phyloP scores from a whole-genome alignment of 1,140 invertebrate genomes.

The Sycophaga agraensis region DNA sequence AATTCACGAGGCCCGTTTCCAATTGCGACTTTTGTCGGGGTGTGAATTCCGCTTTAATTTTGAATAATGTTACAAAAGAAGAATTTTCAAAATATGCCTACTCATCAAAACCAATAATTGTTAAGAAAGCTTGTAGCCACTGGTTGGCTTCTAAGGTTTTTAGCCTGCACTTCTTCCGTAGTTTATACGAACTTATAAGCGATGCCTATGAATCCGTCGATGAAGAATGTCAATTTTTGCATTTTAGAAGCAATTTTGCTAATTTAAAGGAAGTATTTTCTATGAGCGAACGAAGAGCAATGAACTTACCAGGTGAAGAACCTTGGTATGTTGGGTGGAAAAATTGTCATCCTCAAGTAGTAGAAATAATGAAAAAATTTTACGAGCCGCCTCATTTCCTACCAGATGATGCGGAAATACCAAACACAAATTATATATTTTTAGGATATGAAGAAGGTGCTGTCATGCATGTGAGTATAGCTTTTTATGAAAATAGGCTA shows the following conservation, averaged over 20 bases:
- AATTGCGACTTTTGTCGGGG: slow-evolving; percentile 74
- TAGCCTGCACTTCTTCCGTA: slow-evolving; percentile 74
- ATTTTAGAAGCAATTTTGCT: slow-evolving; percentile 83
- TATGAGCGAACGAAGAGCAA: slow-evolving; percentile 69
- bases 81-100: slow-evolving; percentile 75
- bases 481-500: background rate
- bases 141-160: slow-evolving; percentile 78
- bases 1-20: slow-evolving; percentile 79
- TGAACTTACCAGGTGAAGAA: slow-evolving; percentile 63
- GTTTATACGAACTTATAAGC: slow-evolving; percentile 68
- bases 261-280: slow-evolving; percentile 76
- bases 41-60: slow-evolving; percentile 63
- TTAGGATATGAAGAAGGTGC: slow-evolving; percentile 90
- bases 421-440: slow-evolving; percentile 90
- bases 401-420: slow-evolving; percentile 83
- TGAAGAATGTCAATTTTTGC: slow-evolving; percentile 85
- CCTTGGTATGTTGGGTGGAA: slow-evolving; percentile 94
- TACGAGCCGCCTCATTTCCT: slow-evolving; percentile 86
- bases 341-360: slow-evolving; percentile 81
- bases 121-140: slow-evolving; percentile 72
- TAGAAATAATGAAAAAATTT: slow-evolving; percentile 73
- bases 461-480: slow-evolving; percentile 82
- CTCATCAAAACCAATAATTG: slow-evolving; percentile 76
- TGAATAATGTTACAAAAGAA: slow-evolving; percentile 69
- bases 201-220: slow-evolving; percentile 70